A percentile compares a stretch with the other conserved stretches of the same genome.
Evolutionary conservation across 64 coral and sea anemone species (phyloP).

Genomic region (Pocillopora damicornis): DNA sequence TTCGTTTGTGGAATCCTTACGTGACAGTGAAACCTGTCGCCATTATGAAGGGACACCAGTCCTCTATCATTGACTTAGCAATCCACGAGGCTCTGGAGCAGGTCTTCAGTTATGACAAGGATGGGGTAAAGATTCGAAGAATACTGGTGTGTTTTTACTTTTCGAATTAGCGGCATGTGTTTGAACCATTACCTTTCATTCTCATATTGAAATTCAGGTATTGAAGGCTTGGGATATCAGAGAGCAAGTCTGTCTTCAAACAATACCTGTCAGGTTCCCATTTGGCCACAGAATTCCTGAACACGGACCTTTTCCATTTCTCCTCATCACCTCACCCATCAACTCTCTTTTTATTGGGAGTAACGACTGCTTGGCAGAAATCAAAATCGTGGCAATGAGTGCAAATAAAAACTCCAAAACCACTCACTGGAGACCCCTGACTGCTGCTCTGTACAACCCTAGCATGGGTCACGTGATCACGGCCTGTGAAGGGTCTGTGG

Average conservation of each 20-base stretch:
- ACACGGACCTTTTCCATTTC: slow-evolving; percentile 89
- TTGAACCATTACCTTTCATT: neutral
- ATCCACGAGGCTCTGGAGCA: slow-evolving; percentile 64
- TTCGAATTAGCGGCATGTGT: neutral
- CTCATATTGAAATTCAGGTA: slow-evolving; percentile 42
- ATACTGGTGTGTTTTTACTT: neutral
- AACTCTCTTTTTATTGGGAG: slow-evolving; percentile 87
- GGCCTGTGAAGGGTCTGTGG: slow-evolving; percentile 61
- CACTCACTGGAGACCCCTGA: slow-evolving; percentile 74
- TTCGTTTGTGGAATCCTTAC: slow-evolving; percentile 95
- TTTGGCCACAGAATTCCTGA: slow-evolving; percentile 86
- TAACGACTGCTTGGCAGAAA: slow-evolving; percentile 81
- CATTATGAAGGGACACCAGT: slow-evolving; percentile 87
- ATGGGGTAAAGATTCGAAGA: slow-evolving; percentile 49
- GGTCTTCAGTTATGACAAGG: slow-evolving; percentile 91
- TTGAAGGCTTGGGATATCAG: slow-evolving; percentile 86
- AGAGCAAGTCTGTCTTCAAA: slow-evolving; percentile 88
- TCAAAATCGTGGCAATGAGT: slow-evolving; percentile 74
- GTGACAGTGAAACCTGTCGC: slow-evolving; percentile 92
- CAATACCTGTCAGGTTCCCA: slow-evolving; percentile 66
- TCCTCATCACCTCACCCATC: slow-evolving; percentile 56
- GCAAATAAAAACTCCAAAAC: slow-evolving; percentile 59
- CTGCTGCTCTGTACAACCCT: slow-evolving; percentile 70
- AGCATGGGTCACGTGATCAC: slow-evolving; percentile 87
- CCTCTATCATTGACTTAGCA: slow-evolving; percentile 77